Conservation (phyloP, 2,113 vertebrate species). For the Podarcis muralis region DNA sequence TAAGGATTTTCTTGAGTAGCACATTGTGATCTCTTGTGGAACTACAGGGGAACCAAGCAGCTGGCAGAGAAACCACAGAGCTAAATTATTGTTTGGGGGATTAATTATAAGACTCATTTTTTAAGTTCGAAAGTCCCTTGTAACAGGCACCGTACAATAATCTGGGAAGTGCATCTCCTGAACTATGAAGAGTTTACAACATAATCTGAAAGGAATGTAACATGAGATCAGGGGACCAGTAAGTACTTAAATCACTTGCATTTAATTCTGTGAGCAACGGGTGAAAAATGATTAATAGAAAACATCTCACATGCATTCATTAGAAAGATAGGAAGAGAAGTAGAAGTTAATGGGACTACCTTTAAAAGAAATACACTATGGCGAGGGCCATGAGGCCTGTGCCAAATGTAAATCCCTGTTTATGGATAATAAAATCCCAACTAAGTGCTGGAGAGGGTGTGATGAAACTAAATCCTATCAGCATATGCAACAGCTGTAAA, state of each 20-base stretch:
- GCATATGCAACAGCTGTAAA: constrained; percentile 14
- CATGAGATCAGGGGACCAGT: neutral
- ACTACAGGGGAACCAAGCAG: neutral
- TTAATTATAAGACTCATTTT: neutral
- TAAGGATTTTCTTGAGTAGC: neutral
- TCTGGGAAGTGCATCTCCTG: neutral
- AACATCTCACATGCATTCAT: neutral
- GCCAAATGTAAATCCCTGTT: constrained; percentile 17
- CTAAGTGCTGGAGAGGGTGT: constrained; percentile 8
- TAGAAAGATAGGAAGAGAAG: neutral
- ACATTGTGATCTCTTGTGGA: neutral
- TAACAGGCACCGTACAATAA: neutral
- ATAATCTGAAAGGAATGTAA: constrained; percentile 13
- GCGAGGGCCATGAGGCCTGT: neutral
- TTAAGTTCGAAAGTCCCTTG: neutral
- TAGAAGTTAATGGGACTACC: neutral
- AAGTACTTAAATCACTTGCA: neutral
- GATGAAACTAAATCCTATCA: constrained; percentile 15
- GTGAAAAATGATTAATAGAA: neutral
- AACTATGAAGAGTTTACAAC: neutral
- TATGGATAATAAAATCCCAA: constrained; percentile 25
- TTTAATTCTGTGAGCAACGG: neutral
- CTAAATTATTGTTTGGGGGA: constrained; percentile 6
- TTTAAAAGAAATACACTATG: neutral
- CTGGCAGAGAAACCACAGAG: neutral